phyloP scores from a whole-genome alignment of 2,797 vertebrate species.

The Sebastes hopkinsi region DNA sequence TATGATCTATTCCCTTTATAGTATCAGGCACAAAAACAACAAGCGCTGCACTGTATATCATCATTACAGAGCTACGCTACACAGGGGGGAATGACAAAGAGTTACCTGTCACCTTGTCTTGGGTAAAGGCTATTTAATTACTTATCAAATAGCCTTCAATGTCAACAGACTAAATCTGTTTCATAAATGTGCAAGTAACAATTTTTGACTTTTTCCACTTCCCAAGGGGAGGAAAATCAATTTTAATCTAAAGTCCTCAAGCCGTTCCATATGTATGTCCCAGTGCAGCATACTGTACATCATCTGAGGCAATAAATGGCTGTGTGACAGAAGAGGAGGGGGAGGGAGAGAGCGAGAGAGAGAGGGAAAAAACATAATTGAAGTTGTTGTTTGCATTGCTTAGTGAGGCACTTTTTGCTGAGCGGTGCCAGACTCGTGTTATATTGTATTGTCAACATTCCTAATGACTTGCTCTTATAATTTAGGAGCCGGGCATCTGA shows the following conservation, averaged over 20 bases:
- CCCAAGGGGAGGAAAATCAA: conserved; percentile 95
- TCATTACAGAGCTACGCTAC: conserved; percentile 85
- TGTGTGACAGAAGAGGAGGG: conserved; percentile 66
- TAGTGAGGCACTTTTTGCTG: conserved; percentile 78
- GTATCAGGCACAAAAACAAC: conserved; percentile 79
- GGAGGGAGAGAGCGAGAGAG: no score
- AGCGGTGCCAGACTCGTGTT: conserved; percentile 67
- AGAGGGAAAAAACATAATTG: conserved; percentile 66
- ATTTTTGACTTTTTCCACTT: conserved; percentile 93
- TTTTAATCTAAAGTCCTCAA: conserved; percentile 96
- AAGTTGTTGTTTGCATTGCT: conserved; percentile 82
- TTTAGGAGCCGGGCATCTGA: conserved; percentile 70
- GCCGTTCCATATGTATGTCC: conserved; percentile 90
- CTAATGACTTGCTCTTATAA: conserved; percentile 82
- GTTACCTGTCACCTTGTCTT: conserved; percentile 96
- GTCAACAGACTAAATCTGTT: conserved; percentile 96
- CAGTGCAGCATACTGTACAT: conserved; percentile 87
- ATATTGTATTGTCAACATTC: conserved; percentile 81
- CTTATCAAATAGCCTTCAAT: conserved; percentile 97
- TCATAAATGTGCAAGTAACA: conserved; percentile 96
- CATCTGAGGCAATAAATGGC: conserved; percentile 89
- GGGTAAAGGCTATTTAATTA: conserved; percentile 96
- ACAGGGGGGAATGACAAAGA: conserved; percentile 82
- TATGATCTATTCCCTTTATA: conserved; percentile 61
- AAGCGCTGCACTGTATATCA: conserved; percentile 87